Evolutionary conservation across 2,113 vertebrate genomes (phyloP).

Genomic region (Tragelaphus strepsiceros): DNA sequence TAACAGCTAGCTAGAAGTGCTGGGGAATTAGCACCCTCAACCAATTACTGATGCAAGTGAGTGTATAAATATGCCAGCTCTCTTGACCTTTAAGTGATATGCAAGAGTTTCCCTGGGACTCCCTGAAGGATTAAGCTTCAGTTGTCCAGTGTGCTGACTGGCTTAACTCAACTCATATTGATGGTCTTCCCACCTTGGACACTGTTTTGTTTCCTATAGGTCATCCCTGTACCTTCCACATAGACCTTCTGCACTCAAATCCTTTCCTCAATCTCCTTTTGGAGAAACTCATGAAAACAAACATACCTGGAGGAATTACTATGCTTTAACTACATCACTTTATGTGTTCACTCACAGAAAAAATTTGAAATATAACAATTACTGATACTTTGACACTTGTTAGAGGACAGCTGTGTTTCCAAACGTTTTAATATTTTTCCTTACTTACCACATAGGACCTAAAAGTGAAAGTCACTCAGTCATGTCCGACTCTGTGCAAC

Average conservation of each 20-base stretch:
- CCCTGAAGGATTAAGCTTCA: not conserved
- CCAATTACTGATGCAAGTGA: not conserved
- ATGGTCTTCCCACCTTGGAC: not conserved
- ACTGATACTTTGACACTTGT: not conserved
- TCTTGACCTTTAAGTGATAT: accelerated
- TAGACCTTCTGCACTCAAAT: not conserved
- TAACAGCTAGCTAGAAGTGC: not conserved
- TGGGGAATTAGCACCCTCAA: not conserved
- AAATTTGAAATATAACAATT: not conserved
- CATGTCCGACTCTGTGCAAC: accelerated
- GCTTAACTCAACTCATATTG: not conserved
- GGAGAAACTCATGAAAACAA: not conserved
- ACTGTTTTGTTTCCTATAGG: not conserved
- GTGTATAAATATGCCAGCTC: not conserved
- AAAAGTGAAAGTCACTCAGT: not conserved
- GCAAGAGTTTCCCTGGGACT: not conserved
- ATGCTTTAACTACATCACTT: not conserved
- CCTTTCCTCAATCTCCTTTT: not conserved
- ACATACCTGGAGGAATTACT: not conserved
- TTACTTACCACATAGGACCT: not conserved
- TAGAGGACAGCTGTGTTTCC: not conserved
- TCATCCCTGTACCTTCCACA: not conserved
- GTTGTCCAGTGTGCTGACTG: not conserved
- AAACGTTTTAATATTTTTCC: not conserved
- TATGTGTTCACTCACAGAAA: not conserved